These are phyloP conservation scores for Drosophila ogumai DNA, from an alignment of 1,140 invertebrate genomes.

Conservation along the genomic window DNA sequence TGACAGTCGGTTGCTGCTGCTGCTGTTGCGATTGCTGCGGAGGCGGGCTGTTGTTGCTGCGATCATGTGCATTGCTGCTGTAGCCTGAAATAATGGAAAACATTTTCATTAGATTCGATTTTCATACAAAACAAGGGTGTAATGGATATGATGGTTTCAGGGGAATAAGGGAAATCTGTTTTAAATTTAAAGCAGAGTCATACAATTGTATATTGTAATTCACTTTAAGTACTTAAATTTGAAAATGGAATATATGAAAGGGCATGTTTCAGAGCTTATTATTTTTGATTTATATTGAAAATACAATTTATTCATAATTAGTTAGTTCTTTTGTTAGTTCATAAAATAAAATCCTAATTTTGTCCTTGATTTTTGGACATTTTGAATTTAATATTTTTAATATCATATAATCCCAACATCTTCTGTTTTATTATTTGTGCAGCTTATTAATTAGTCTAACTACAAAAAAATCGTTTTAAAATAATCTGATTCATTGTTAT, in stretches of 20 bases:
- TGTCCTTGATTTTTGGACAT: too few relatives aligned
- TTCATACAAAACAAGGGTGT: not conserved
- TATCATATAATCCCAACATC: too few relatives aligned
- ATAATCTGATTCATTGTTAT: not conserved
- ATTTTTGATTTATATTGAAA: too few relatives aligned
- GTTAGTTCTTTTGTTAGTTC: too few relatives aligned
- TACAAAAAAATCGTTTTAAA: too few relatives aligned
- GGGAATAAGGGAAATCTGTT: not conserved
- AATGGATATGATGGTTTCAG: not conserved
- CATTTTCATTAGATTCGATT: constrained; percentile 14
- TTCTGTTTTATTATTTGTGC: too few relatives aligned
- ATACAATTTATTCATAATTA: too few relatives aligned
- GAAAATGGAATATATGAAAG: too few relatives aligned
- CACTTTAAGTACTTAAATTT: not conserved
- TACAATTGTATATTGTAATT: not conserved
- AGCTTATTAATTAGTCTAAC: too few relatives aligned
- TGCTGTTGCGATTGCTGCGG: constrained; percentile 63
- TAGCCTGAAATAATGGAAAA: constrained; percentile 48
- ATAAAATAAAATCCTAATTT: too few relatives aligned
- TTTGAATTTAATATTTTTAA: too few relatives aligned
- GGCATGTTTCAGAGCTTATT: too few relatives aligned
- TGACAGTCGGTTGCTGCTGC: constrained; percentile 55
- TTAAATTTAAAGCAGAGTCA: not conserved
- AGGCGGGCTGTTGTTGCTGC: constrained; percentile 67
- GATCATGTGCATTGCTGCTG: constrained; percentile 66